Base-by-base conservation (phyloP, 2,797 vertebrate species). In the Pteronotus mesoamericanus region DNA sequence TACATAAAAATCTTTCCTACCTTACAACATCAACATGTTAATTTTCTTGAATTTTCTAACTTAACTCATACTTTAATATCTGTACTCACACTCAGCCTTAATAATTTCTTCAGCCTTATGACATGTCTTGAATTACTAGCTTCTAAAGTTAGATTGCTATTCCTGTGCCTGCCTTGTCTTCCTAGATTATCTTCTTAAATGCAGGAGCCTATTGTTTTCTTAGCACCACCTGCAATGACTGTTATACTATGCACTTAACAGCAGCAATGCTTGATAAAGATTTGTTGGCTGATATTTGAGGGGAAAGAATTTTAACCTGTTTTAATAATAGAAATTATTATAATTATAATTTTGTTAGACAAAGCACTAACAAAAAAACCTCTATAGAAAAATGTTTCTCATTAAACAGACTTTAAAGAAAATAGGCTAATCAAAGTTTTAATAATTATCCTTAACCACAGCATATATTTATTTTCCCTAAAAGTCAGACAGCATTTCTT, bases 381-480 rank as follows among this genome's bases (percentile, higher is more conserved):
- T 61, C 19, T 42, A 39, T 48, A 44, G 19, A 22, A 77, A 93
- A 93, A 75, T 39, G 0, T 46, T 94, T 94, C 57, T 74, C 32
- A 51, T 77, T 91, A 82, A 96, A 78, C 42, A 51, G 37, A 93
- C 68, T 85, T 89, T 86, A 64, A 87, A 94, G 18, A 87, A 84
- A 55, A 21, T 71, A 55, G 7, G 64, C n/a, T 80, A 75, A 37
- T 74, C 6, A 53, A 86, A 88, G 2, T 74, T 86, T 72, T 89
- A 85, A 74, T 59, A 95, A 89, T 26, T 66, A 9, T 88, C 64
- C 39, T 79, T 55, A 71, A 61, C 21, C 9, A 42, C 3, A 66
- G 26, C 3, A 19, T 15, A 32, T 5, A 16, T 9, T 19, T 24
- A 61, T 66, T 77, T 94, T 11, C 5, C 77, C 0, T 90, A 92